These are phyloP conservation scores for Phania funesta DNA, from an alignment of 2,888 invertebrate genomes.

Conservation along the genomic window DNA sequence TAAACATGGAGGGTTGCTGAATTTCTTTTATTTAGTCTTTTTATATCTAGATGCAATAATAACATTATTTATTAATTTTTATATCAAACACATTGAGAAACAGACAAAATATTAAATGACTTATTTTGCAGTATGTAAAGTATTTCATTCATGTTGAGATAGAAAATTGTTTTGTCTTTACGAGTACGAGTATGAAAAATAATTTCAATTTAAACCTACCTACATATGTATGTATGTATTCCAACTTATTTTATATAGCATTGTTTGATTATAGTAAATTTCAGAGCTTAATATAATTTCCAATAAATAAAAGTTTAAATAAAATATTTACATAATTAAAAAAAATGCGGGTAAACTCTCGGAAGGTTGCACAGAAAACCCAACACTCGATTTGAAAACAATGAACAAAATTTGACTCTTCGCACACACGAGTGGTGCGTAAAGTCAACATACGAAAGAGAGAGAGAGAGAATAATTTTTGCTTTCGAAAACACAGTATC, in stretches of 20 bases:
- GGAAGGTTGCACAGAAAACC: no score
- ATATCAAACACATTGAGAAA: conserved; percentile 42
- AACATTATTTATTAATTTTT: conserved; percentile 25
- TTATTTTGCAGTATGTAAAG: conserved; percentile 1
- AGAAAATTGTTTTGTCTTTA: conserved; percentile 17
- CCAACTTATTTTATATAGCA: background rate
- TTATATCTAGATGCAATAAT: conserved; percentile 15
- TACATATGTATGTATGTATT: background rate
- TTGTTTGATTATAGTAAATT: background rate
- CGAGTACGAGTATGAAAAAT: conserved; percentile 12
- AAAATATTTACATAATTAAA: no score
- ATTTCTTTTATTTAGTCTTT: background rate
- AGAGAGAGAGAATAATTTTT: no score
- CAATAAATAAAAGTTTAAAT: no score
- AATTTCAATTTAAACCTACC: background rate
- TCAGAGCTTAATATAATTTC: no score
- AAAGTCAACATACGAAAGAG: no score
- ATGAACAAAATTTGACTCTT: no score
- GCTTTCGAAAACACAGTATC: no score
- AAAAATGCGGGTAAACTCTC: no score
- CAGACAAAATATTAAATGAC: conserved; percentile 15
- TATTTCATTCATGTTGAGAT: conserved; percentile 15
- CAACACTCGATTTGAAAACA: no score
- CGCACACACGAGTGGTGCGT: no score
- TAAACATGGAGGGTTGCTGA: conserved; percentile 51